These are phyloP conservation scores for Ia io DNA, from an alignment of 2,113 vertebrate species.

Conservation along the genomic window DNA sequence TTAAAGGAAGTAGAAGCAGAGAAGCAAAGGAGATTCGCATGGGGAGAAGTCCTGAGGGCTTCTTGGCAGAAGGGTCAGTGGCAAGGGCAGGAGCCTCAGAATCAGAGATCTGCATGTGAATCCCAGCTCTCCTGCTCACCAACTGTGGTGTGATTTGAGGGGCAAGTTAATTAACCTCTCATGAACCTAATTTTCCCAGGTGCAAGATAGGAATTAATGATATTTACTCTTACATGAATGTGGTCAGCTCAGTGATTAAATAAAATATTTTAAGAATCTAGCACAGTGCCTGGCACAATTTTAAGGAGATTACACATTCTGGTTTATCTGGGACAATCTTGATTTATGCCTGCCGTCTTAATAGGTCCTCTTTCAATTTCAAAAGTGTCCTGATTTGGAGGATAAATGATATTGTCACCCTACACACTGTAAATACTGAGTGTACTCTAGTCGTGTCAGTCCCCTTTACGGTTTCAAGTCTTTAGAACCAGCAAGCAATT, in stretches of 20 bases:
- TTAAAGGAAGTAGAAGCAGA: not conserved
- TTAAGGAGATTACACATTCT: not conserved
- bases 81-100: not conserved
- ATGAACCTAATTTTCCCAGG: constrained; percentile 25
- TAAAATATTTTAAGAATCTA: constrained; percentile 21
- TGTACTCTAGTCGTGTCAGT: not conserved
- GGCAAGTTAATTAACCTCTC: constrained; percentile 69
- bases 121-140: not conserved
- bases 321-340: not conserved
- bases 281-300: not conserved
- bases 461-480: not conserved
- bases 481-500: not conserved
- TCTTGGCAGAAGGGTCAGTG: not conserved
- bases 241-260: constrained; percentile 41
- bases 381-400: constrained; percentile 12
- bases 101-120: not conserved
- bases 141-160: not conserved
- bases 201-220: constrained; percentile 57
- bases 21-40: not conserved
- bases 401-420: not conserved
- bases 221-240: constrained; percentile 45
- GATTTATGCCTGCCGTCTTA: not conserved
- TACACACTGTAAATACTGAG: not conserved
- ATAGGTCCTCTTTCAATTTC: not conserved
- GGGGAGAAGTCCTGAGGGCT: not conserved